Percentiles rank a stretch among this genome's conserved stretches.
Conservation (phyloP, 2,888 invertebrate species). For the Synergus umbraculus region DNA sequence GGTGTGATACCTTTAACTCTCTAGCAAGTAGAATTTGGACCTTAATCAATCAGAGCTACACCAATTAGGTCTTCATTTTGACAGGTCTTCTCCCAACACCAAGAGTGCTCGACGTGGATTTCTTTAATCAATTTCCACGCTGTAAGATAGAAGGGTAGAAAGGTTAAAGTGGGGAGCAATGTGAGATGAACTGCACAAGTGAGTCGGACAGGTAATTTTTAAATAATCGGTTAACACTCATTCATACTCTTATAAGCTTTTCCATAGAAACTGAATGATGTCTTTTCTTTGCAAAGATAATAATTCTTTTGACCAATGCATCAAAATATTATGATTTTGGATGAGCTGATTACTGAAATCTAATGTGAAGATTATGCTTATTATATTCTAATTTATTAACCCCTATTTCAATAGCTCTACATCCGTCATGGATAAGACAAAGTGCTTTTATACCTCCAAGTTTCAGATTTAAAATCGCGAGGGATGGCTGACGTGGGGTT, state of each 20-base stretch:
- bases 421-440: too few species aligned
- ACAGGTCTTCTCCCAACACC: constrained; percentile 62
- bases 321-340: too few species aligned
- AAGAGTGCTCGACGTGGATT: constrained; percentile 68
- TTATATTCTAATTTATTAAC: too few species aligned
- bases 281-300: neutral
- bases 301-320: neutral
- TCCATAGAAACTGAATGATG: neutral
- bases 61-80: constrained; percentile 71
- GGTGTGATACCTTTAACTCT: neutral
- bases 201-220: constrained; percentile 70
- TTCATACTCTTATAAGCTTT: neutral
- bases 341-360: too few species aligned
- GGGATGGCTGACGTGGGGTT: constrained; percentile 48
- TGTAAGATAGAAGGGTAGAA: constrained; percentile 28
- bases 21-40: constrained; percentile 48
- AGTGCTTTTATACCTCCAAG: too few species aligned
- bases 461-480: constrained; percentile 50
- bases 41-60: constrained; percentile 70
- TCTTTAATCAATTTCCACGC: constrained; percentile 71
- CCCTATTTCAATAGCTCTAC: too few species aligned
- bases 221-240: constrained; percentile 60
- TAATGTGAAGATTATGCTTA: too few species aligned
- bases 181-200: constrained; percentile 70
- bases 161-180: constrained; percentile 47